Evolutionary conservation across 2,888 invertebrate species (phyloP).

Genomic region (Drosophila neotestacea): DNA sequence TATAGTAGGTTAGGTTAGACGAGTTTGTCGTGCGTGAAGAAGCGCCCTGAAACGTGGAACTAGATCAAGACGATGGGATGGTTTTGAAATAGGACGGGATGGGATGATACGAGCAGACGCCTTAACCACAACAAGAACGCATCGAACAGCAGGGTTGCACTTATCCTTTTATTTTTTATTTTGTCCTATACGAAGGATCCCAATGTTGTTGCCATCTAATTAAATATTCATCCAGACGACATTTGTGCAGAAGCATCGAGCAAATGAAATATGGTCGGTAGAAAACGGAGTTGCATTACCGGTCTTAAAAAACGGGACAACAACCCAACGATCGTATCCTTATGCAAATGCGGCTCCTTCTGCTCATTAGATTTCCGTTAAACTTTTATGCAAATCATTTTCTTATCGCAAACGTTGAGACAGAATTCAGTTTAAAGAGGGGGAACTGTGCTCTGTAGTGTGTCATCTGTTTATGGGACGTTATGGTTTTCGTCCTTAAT

Average conservation of each 20-base stretch:
- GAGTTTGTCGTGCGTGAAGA: conserved; percentile 47
- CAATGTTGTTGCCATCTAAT: conserved; percentile 67
- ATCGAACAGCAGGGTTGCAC: conserved; percentile 57
- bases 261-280: conserved; percentile 53
- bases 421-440: neutral
- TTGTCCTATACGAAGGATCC: conserved; percentile 48
- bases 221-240: conserved; percentile 83
- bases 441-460: conserved; percentile 17
- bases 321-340: conserved; percentile 13
- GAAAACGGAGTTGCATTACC: conserved; percentile 58
- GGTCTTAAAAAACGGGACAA: conserved; percentile 29
- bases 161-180: conserved; percentile 43
- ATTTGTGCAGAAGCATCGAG: conserved; percentile 64
- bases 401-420: conserved; percentile 19
- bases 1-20: conserved; percentile 46
- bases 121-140: conserved; percentile 66
- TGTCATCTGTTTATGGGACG: conserved; percentile 75
- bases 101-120: conserved; percentile 19
- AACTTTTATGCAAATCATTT: conserved; percentile 76
- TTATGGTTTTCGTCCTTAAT: conserved; percentile 48
- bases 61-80: conserved; percentile 66
- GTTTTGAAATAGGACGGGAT: conserved; percentile 7
- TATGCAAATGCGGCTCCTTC: conserved; percentile 56
- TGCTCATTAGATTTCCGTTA: conserved; percentile 79
- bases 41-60: conserved; percentile 47